Base-by-base conservation (phyloP, 2,888 invertebrate genomes). In the Tachina fera region DNA sequence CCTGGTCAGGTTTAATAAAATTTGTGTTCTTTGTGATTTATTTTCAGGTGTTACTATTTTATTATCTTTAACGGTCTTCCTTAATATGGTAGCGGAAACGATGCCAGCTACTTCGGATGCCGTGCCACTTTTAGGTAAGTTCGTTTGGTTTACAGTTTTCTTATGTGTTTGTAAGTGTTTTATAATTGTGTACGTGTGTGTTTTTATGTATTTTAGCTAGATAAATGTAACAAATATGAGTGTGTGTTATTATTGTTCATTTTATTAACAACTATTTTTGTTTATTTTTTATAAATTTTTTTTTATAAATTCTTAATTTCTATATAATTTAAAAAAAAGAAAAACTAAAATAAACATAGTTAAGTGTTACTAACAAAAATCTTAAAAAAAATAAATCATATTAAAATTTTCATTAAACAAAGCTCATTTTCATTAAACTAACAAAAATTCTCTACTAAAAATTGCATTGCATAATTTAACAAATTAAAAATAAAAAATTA, bases 61-160 rank as follows among this genome's bases (percentile, higher is more conserved):
- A 91, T 96, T 99, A 93, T 98, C 98, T 91, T 95, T 99, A 94
- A 98, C 98, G 93, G 98, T 99, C 94, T 99, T 99, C 94, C 95
- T 98, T 92, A 98, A 98, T 94, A 97, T 98, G 96, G 98, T 98
- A 90, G 98, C 98, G 90, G 98, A 98, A 94, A 98, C 98, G 92
- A 98, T 99, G 98, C 98, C 98, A 90, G 98, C 98, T 91, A 98
- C 98, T 87, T 98, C 98, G 87, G 97, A 97, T 93, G 97, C 97
- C 89, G 97, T 97, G 91, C 97, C 97, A 89, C 94, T 97, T 90
- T 94, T 97, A 94, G 96, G 97, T 95, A 93, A 93, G 90, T 89
- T 87, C 67, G 88, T 88, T 88, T 45, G 19, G 56, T 80, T 77
- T 80, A 88, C 88, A 88, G 72, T 68, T 41, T 43, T 22, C 3